phyloP scores from a whole-genome alignment of 2,113 vertebrate genomes.

The Tachysurus vachellii region DNA sequence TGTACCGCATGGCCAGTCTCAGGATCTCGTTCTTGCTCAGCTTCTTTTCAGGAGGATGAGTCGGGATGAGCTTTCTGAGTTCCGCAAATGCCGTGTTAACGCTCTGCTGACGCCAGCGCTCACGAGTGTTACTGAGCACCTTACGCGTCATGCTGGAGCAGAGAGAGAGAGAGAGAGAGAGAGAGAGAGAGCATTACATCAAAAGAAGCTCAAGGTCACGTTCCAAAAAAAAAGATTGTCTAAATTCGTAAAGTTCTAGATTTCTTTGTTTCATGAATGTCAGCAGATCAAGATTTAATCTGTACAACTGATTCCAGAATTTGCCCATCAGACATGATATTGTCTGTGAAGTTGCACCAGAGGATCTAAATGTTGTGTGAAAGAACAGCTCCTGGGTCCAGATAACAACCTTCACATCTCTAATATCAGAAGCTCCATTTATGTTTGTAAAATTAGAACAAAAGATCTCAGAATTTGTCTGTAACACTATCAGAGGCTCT shows the following conservation, averaged over 20 bases:
- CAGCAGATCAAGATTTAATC: not conserved
- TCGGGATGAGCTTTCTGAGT: slow-evolving; percentile 94
- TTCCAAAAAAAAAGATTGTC: too few relatives aligned
- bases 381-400: not conserved
- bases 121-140: slow-evolving; percentile 91
- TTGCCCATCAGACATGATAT: not conserved
- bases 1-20: slow-evolving; percentile 95
- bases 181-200: not conserved
- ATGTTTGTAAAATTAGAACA: not conserved
- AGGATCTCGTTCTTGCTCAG: slow-evolving; percentile 99
- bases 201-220: not conserved
- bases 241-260: not conserved
- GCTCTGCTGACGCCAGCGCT: slow-evolving; percentile 96
- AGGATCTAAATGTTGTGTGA: not conserved
- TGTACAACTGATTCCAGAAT: not conserved
- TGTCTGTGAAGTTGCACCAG: not conserved
- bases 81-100: slow-evolving; percentile 95
- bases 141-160: slow-evolving; percentile 85
- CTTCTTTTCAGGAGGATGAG: slow-evolving; percentile 96
- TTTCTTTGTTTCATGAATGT: not conserved
- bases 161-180: not conserved
- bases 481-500: not conserved
- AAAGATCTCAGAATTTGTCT: not conserved
- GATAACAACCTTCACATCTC: not conserved
- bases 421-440: not conserved